Percentiles rank a stretch among this genome's conserved stretches.
phyloP scores from a whole-genome alignment of 2,797 vertebrate genomes.

The Rhynchonycteris naso region DNA sequence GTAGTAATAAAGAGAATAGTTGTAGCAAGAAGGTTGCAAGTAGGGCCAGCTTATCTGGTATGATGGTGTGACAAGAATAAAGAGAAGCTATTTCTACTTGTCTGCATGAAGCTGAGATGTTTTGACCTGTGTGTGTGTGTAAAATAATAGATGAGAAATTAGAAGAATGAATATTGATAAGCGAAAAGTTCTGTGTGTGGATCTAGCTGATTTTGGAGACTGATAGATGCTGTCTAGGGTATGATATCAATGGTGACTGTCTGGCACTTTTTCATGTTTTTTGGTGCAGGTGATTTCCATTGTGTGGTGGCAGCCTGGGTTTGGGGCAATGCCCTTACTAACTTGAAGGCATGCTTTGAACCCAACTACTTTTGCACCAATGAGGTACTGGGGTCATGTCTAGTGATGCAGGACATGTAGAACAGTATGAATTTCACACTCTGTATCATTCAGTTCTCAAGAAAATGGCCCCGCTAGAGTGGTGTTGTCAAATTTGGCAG shows the following conservation, averaged over 20 bases:
- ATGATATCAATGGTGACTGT: background rate
- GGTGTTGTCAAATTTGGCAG: background rate
- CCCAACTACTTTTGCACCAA: background rate
- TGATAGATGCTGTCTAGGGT: background rate
- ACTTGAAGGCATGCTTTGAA: background rate
- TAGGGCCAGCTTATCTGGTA: background rate
- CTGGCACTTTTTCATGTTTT: background rate
- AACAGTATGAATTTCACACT: background rate
- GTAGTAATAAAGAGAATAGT: background rate
- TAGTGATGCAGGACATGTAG: background rate
- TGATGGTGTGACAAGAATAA: background rate
- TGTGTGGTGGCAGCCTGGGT: background rate
- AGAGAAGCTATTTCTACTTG: background rate
- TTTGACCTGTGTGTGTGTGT: background rate
- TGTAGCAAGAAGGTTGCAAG: background rate
- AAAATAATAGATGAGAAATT: background rate
- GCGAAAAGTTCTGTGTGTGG: background rate
- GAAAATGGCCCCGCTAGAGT: background rate
- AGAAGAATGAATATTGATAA: background rate
- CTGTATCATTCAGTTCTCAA: background rate
- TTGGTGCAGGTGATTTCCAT: background rate
- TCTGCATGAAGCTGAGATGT: background rate
- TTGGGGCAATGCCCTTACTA: background rate
- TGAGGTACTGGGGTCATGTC: background rate
- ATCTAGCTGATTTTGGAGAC: background rate